phyloP scores from a whole-genome alignment of 1,140 invertebrate species.

The Mesaphorura yosii region DNA sequence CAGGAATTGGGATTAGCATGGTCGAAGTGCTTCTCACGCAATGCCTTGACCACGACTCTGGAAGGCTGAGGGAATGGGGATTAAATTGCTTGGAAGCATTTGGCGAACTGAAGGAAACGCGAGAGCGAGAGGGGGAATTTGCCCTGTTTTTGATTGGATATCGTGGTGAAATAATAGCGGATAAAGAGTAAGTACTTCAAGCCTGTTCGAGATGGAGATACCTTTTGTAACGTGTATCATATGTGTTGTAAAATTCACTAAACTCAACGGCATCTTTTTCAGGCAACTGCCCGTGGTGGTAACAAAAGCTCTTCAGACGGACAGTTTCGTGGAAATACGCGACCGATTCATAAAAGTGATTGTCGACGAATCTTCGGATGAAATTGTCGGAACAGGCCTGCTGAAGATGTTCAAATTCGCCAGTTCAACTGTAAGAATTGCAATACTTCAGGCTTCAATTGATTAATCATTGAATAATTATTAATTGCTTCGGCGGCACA shows the following conservation, averaged over 20 bases:
- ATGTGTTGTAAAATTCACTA: too few species aligned
- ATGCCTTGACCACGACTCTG: constrained; percentile 17
- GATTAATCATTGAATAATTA: not conserved
- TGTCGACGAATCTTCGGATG: not conserved
- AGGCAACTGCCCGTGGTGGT: constrained; percentile 10
- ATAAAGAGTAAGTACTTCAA: constrained; percentile 16
- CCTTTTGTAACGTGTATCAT: too few species aligned
- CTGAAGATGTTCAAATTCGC: not conserved
- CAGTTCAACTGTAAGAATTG: not conserved
- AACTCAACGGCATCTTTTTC: not conserved
- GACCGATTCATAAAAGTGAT: constrained; percentile 4
- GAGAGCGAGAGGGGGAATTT: constrained; percentile 1
- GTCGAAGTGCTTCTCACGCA: constrained; percentile 17
- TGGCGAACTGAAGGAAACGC: not conserved
- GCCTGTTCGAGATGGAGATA: too few species aligned
- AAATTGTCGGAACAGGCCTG: constrained; percentile 2
- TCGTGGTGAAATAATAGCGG: constrained; percentile 13
- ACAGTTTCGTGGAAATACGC: not conserved
- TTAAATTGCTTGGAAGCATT: constrained; percentile 13
- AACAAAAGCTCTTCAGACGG: not conserved
- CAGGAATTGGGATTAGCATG: not conserved
- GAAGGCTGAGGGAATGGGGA: constrained; percentile 8
- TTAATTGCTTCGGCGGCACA: not conserved
- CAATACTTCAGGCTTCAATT: not conserved
- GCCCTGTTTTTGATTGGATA: constrained; percentile 8